Conservation (phyloP, 1,140 invertebrate genomes). For the Listronotus bonariensis region DNA sequence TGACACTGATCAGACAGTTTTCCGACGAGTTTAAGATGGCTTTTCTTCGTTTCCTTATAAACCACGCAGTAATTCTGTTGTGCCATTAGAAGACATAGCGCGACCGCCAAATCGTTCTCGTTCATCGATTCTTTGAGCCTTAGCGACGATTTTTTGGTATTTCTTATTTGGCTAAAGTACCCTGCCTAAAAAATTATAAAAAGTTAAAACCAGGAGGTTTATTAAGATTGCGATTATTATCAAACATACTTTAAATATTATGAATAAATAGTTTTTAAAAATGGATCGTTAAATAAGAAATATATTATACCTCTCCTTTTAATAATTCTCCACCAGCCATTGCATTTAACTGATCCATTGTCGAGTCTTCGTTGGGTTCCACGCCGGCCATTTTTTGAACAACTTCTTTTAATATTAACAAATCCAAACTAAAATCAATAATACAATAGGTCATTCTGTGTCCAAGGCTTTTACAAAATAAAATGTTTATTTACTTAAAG, state of each 20-base stretch:
- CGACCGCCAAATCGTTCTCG: constrained; percentile 85
- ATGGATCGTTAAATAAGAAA: too few relatives aligned
- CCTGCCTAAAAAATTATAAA: constrained; percentile 77
- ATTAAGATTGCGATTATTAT: too few relatives aligned
- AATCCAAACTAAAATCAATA: constrained; percentile 76
- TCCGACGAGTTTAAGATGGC: constrained; percentile 91
- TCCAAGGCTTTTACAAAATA: neutral
- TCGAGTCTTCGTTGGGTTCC: constrained; percentile 96
- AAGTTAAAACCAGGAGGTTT: too few relatives aligned
- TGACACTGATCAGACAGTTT: constrained; percentile 89
- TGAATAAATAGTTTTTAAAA: too few relatives aligned
- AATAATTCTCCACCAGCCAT: constrained; percentile 96
- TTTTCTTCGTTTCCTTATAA: constrained; percentile 83
- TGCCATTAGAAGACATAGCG: constrained; percentile 92
- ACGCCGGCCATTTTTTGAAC: constrained; percentile 99
- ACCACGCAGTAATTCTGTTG: constrained; percentile 95
- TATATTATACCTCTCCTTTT: constrained; percentile 80
- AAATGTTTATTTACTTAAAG: too few relatives aligned
- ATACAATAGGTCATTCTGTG: neutral
- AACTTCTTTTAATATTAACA: constrained; percentile 96
- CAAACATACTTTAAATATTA: too few relatives aligned
- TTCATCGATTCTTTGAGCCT: constrained; percentile 95
- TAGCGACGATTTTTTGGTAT: constrained; percentile 94
- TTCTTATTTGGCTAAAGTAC: constrained; percentile 96
- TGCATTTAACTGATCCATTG: constrained; percentile 92